Evolutionary conservation across 2,797 vertebrate genomes (phyloP).

Genomic region (Austrolebias charrua): DNA sequence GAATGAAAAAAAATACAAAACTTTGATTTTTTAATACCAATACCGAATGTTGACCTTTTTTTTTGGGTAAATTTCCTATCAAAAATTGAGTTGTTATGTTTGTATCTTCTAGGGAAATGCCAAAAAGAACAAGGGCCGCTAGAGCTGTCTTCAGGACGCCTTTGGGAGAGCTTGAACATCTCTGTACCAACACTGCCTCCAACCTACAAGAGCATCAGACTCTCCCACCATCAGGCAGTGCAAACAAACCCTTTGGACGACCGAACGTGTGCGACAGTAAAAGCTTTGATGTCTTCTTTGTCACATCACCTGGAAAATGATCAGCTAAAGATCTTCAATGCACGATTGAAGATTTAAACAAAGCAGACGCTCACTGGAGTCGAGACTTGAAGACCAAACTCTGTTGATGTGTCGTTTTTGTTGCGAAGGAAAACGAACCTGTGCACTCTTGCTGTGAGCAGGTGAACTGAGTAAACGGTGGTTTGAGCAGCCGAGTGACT

Average conservation of each 20-base stretch:
- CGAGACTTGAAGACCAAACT: conserved; percentile 70
- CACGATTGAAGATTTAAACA: not conserved
- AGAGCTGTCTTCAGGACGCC: conserved; percentile 48
- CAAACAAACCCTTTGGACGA: conserved; percentile 28
- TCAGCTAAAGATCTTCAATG: conserved; percentile 43
- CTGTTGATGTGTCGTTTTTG: conserved; percentile 52
- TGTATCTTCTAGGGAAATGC: conserved; percentile 86
- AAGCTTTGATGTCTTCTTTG: conserved; percentile 22
- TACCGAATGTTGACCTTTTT: not conserved
- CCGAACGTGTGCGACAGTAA: conserved; percentile 46
- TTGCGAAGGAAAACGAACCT: conserved; percentile 27
- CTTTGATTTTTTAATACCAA: not conserved
- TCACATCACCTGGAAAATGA: conserved; percentile 49
- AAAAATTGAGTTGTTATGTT: conserved; percentile 1
- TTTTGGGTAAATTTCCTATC: not conserved
- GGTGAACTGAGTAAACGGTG: conserved; percentile 31
- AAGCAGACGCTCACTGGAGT: conserved; percentile 37
- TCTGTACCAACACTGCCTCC: conserved; percentile 44
- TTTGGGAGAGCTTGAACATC: conserved; percentile 37
- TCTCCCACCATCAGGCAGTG: conserved; percentile 37
- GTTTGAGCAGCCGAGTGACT: conserved; percentile 12
- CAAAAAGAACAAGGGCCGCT: conserved; percentile 97
- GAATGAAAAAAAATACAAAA: no score
- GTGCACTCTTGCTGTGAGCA: conserved; percentile 30
- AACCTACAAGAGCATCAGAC: conserved; percentile 35